phyloP scores from a whole-genome alignment of 1,140 invertebrate species.

The Heliconius congener region DNA sequence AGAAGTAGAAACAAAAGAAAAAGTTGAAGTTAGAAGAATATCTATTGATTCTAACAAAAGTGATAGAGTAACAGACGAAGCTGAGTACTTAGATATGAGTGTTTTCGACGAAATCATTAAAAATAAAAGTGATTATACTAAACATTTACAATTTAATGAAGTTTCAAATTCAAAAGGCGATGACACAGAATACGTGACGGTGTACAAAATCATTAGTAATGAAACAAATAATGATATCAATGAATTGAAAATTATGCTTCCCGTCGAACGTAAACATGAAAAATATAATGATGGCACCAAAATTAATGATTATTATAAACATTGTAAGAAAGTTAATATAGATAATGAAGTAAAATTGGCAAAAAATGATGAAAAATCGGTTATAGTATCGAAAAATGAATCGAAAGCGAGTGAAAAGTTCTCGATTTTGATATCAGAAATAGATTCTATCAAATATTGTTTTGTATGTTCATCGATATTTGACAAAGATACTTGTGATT shows the following conservation, averaged over 20 bases:
- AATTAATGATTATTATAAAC: conserved; percentile 39
- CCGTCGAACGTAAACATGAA: neutral
- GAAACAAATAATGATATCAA: conserved; percentile 35
- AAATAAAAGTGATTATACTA: neutral
- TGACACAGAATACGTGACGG: conserved; percentile 46
- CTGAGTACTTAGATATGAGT: conserved; percentile 38
- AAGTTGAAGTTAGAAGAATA: neutral
- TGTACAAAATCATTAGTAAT: conserved; percentile 52
- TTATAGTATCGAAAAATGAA: conserved; percentile 32
- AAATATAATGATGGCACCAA: conserved; percentile 7
- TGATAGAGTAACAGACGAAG: conserved; percentile 24
- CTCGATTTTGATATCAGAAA: conserved; percentile 42
- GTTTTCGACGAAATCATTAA: conserved; percentile 34
- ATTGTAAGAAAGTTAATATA: conserved; percentile 23
- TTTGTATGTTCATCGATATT: conserved; percentile 55
- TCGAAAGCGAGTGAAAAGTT: conserved; percentile 24
- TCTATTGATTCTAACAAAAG: conserved; percentile 15
- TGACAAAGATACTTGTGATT: conserved; percentile 45
- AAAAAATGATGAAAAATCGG: conserved; percentile 34
- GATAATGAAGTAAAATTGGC: neutral
- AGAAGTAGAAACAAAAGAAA: neutral
- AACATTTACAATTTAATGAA: conserved; percentile 15
- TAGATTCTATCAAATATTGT: conserved; percentile 51
- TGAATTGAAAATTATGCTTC: conserved; percentile 17
- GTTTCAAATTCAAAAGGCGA: conserved; percentile 22